Evolutionary conservation across 2,797 vertebrate species (phyloP).

Genomic region (Crypturellus tataupa): DNA sequence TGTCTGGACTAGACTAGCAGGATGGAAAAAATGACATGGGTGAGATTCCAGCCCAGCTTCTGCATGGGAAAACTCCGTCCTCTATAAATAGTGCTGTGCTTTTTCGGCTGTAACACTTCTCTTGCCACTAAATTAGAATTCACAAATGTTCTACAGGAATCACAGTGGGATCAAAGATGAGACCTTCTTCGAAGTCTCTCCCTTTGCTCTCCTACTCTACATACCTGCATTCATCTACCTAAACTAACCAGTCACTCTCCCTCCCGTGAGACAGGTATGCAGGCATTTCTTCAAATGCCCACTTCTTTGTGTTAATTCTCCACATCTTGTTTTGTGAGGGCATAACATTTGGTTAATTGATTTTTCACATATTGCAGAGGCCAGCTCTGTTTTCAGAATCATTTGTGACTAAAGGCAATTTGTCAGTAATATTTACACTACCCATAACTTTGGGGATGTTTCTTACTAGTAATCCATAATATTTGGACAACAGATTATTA

Average conservation of each 20-base stretch:
- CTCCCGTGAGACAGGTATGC: neutral
- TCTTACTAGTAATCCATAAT: neutral
- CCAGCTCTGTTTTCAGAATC: neutral
- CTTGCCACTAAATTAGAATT: slow-evolving; percentile 7
- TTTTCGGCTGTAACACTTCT: neutral
- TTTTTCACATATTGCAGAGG: slow-evolving; percentile 42
- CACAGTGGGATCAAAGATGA: slow-evolving; percentile 65
- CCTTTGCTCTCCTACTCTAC: slow-evolving; percentile 16
- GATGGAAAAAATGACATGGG: slow-evolving; percentile 1
- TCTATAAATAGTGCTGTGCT: slow-evolving; percentile 15
- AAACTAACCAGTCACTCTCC: slow-evolving; percentile 3
- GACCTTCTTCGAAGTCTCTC: slow-evolving; percentile 65
- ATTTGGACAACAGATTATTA: neutral
- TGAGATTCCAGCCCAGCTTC: neutral
- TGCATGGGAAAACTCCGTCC: slow-evolving; percentile 1
- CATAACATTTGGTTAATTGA: slow-evolving; percentile 48
- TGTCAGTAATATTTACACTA: neutral
- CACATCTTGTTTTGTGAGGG: slow-evolving; percentile 39
- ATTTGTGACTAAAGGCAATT: neutral
- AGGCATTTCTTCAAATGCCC: slow-evolving; percentile 11
- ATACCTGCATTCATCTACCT: slow-evolving; percentile 53
- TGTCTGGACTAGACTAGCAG: slow-evolving; percentile 9
- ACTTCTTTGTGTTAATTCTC: slow-evolving; percentile 49
- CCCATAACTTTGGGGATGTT: neutral
- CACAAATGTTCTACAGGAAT: slow-evolving; percentile 42